phyloP scores from a whole-genome alignment of 2,888 invertebrate genomes.

The Endotricha flammealis region DNA sequence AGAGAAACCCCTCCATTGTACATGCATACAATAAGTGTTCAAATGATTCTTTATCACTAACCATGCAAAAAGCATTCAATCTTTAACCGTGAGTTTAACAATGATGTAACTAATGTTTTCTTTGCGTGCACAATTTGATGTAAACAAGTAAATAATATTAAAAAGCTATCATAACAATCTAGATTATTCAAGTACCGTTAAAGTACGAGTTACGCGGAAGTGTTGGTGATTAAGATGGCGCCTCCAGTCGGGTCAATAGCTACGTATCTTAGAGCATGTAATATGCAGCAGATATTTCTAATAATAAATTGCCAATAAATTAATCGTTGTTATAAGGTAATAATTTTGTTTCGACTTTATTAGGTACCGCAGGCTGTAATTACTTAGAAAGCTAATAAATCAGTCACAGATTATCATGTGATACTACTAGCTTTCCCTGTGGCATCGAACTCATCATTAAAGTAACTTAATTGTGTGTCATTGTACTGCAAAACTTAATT shows the following conservation, averaged over 20 bases:
- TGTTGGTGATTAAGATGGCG: slow-evolving; percentile 4
- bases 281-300: slow-evolving; percentile 1
- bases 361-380: not conserved
- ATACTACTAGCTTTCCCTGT: no score
- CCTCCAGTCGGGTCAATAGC: slow-evolving; percentile 3
- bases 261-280: slow-evolving; percentile 2
- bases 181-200: not conserved
- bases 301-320: slow-evolving; percentile 10
- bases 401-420: not conserved
- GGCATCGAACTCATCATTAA: no score
- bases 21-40: no score
- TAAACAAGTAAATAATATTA: not conserved
- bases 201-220: slow-evolving; percentile 4
- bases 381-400: not conserved
- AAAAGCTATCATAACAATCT: not conserved
- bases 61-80: no score
- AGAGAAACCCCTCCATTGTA: no score
- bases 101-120: no score
- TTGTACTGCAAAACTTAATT: no score
- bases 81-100: no score
- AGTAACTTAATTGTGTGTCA: no score
- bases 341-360: not conserved
- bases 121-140: no score
- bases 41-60: no score
- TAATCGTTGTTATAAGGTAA: not conserved